Percentiles rank a stretch among this genome's conserved stretches.
These are phyloP conservation scores for Leptopterna dolabrata DNA, from an alignment of 2,888 invertebrate genomes.

Conservation along the genomic window DNA sequence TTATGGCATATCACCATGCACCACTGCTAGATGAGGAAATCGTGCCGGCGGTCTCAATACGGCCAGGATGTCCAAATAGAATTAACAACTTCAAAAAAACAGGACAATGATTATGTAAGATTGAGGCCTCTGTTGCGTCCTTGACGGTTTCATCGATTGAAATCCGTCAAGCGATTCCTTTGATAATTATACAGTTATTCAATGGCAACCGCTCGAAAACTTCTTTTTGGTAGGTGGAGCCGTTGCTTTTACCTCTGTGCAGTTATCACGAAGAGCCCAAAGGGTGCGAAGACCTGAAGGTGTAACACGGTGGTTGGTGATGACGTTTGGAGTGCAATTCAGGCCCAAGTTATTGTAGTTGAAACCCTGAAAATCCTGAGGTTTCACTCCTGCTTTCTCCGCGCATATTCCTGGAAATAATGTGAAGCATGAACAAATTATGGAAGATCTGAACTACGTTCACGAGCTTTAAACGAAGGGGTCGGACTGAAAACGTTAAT, in stretches of 20 bases:
- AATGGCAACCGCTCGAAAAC: constrained; percentile 34
- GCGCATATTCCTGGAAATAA: constrained; percentile 73
- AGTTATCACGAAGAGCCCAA: constrained; percentile 64
- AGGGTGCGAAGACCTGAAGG: constrained; percentile 64
- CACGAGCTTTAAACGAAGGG: too few relatives aligned
- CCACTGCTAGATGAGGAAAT: too few relatives aligned
- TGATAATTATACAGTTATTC: background rate
- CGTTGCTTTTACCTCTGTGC: constrained; percentile 62
- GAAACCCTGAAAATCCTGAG: constrained; percentile 76
- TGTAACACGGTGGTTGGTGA: constrained; percentile 72
- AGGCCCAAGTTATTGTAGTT: constrained; percentile 69
- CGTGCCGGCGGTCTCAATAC: too few relatives aligned
- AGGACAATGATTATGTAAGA: too few relatives aligned
- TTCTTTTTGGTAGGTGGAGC: constrained; percentile 56
- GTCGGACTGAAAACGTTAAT: too few relatives aligned
- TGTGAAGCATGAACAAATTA: background rate
- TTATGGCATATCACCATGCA: too few relatives aligned
- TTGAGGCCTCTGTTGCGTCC: too few relatives aligned
- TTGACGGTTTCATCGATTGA: too few relatives aligned
- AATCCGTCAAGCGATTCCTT: too few relatives aligned
- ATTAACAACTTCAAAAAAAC: too few relatives aligned
- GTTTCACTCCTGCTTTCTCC: constrained; percentile 70
- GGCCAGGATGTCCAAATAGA: too few relatives aligned
- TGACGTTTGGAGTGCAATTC: constrained; percentile 68
- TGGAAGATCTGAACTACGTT: background rate